A percentile compares a stretch with the other conserved stretches of the same genome.
Evolutionary conservation across 2,797 vertebrate species (phyloP).

Genomic region (Mormyrops boulengeri): DNA sequence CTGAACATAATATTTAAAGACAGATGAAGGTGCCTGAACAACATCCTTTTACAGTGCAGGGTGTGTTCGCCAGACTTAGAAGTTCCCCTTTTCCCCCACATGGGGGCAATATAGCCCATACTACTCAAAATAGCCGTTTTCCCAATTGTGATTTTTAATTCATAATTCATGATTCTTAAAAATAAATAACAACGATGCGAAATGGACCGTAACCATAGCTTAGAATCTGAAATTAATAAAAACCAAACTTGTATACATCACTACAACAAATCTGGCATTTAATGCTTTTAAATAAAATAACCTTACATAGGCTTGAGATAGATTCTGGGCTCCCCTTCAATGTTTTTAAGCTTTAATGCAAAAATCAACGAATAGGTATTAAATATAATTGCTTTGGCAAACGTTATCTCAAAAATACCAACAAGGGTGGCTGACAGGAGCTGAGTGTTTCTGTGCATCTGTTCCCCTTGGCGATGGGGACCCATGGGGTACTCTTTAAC

Average conservation of each 20-base stretch:
- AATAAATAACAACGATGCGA: not conserved
- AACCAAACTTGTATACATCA: not conserved
- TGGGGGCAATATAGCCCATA: slow-evolving; percentile 55
- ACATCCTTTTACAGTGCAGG: not conserved
- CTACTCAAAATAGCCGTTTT: slow-evolving; percentile 47
- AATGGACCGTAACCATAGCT: not conserved
- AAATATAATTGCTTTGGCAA: not conserved
- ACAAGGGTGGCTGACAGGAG: not conserved
- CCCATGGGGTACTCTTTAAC: not conserved
- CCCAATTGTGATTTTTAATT: not conserved
- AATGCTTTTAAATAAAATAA: not conserved
- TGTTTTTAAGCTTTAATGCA: not conserved
- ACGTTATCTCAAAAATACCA: not conserved
- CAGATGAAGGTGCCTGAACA: not conserved
- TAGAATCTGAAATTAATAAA: not conserved
- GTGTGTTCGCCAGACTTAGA: not conserved
- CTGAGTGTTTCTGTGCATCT: not conserved
- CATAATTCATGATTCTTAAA: not conserved
- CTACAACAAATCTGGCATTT: not conserved
- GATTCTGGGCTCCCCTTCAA: not conserved
- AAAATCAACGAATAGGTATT: not conserved
- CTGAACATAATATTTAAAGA: not conserved
- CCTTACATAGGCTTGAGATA: not conserved
- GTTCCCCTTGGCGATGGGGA: not conserved
- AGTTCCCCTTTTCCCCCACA: slow-evolving; percentile 38